Conservation (phyloP, 2,888 invertebrate genomes). For the Epirrita christyi region DNA sequence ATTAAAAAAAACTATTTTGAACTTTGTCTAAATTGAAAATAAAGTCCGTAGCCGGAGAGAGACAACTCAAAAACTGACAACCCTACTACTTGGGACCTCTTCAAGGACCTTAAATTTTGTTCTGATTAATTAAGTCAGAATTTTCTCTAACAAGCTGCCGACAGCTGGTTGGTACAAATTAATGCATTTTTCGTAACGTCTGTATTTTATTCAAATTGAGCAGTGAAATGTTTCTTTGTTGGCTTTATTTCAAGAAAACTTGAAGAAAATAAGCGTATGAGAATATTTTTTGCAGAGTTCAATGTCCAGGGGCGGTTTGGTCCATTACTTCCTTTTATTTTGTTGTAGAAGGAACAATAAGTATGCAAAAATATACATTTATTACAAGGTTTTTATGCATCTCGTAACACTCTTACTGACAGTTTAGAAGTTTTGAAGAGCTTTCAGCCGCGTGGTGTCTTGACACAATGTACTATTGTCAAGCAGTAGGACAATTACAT, state of each 20-base stretch:
- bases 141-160: slow-evolving; percentile 18
- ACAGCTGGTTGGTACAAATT: slow-evolving; percentile 29
- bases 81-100: slow-evolving; percentile 6
- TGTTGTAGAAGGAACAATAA: slow-evolving; percentile 8
- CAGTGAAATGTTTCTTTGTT: slow-evolving; percentile 12
- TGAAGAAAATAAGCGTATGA: slow-evolving; percentile 9
- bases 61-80: not conserved
- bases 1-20: too few relatives aligned
- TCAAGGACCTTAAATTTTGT: slow-evolving; percentile 14
- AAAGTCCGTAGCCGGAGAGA: too few relatives aligned
- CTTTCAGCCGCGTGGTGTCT: slow-evolving; percentile 8
- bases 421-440: slow-evolving; percentile 15
- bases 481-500: not conserved
- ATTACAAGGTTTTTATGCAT: not conserved
- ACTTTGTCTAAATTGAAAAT: too few relatives aligned
- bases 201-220: slow-evolving; percentile 21
- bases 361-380: slow-evolving; percentile 11
- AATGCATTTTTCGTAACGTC: slow-evolving; percentile 27
- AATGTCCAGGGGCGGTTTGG: slow-evolving; percentile 17
- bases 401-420: not conserved
- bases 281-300: slow-evolving; percentile 11
- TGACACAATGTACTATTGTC: not conserved
- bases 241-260: slow-evolving; percentile 6
- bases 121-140: slow-evolving; percentile 21
- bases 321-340: slow-evolving; percentile 10